Evolutionary conservation across 2,113 vertebrate species (phyloP).

Genomic region (Sebastes fasciatus): DNA sequence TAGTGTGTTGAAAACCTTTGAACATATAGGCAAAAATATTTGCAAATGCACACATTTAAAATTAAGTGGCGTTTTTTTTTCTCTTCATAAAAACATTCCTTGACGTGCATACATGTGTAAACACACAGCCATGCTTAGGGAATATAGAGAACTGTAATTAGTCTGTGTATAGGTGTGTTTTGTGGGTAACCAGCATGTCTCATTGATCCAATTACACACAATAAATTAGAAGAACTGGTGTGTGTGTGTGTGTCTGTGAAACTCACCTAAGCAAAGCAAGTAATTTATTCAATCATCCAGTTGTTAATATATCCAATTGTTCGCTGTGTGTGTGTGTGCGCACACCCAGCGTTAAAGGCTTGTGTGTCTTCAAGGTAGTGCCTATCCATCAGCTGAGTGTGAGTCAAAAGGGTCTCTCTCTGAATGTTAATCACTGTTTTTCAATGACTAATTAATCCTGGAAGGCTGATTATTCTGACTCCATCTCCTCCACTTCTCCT

Average conservation of each 20-base stretch:
- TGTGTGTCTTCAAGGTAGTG: conserved; percentile 15
- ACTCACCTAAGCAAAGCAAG: conserved; percentile 21
- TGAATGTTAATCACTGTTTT: conserved; percentile 81
- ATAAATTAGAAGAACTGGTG: background rate
- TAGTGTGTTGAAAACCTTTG: too few relatives aligned
- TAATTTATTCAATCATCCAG: conserved; percentile 41
- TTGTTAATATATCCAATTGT: conserved; percentile 35
- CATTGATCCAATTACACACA: conserved; percentile 45
- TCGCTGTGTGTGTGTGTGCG: conserved; percentile 22
- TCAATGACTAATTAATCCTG: conserved; percentile 83
- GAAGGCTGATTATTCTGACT: conserved; percentile 81
- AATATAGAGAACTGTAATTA: conserved; percentile 11
- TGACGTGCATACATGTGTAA: background rate
- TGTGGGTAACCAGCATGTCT: conserved; percentile 18
- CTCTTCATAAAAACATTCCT: too few relatives aligned
- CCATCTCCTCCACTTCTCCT: conserved; percentile 62
- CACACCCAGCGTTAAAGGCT: background rate
- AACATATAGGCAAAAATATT: too few relatives aligned
- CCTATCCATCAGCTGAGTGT: conserved; percentile 61
- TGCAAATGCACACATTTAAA: too few relatives aligned
- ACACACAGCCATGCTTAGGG: background rate
- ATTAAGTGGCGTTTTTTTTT: too few relatives aligned
- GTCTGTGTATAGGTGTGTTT: conserved; percentile 5
- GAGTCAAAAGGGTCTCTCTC: conserved; percentile 59
- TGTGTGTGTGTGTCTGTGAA: conserved; percentile 19